Conservation (phyloP, 2,888 invertebrate genomes). For the Drosophila flavopinicola region DNA sequence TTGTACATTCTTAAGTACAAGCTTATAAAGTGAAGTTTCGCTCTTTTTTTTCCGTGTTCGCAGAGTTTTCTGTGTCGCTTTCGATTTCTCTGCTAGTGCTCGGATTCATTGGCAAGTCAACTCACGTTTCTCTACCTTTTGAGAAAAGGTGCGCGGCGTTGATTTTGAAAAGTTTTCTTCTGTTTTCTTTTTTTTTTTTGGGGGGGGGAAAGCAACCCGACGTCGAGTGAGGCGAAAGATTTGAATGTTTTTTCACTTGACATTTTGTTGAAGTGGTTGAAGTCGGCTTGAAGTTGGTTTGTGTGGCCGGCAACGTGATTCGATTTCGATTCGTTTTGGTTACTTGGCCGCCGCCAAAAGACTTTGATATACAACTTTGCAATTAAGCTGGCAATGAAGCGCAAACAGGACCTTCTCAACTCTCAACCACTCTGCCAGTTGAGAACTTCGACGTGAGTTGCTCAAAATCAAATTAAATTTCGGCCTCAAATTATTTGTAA, state of each 20-base stretch:
- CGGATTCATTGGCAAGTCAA: conserved; percentile 54
- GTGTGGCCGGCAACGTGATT: conserved; percentile 64
- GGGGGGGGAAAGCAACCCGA: background rate
- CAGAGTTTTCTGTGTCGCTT: conserved; percentile 44
- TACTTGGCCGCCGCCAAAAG: conserved; percentile 41
- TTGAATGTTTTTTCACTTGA: conserved; percentile 74
- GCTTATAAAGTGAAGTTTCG: too few relatives aligned
- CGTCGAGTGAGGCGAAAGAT: conserved; percentile 41
- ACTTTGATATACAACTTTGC: conserved; percentile 63
- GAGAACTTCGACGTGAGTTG: conserved; percentile 33
- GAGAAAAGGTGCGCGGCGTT: conserved; percentile 65
- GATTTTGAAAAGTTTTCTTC: conserved; percentile 69
- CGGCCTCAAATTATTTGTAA: conserved; percentile 60
- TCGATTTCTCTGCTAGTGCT: conserved; percentile 57
- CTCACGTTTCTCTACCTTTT: conserved; percentile 61
- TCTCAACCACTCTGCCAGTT: conserved; percentile 4
- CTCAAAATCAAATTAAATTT: conserved; percentile 74
- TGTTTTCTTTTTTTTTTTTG: too few relatives aligned
- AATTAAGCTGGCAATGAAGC: conserved; percentile 73
- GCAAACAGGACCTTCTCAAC: conserved; percentile 48
- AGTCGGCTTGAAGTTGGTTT: conserved; percentile 4
- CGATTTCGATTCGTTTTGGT: conserved; percentile 71
- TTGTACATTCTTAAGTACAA: too few relatives aligned
- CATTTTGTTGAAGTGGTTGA: conserved; percentile 69
- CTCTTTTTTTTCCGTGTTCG: too few relatives aligned